Conservation (phyloP, 2,113 vertebrate genomes). For the Bubo blakistoni region DNA sequence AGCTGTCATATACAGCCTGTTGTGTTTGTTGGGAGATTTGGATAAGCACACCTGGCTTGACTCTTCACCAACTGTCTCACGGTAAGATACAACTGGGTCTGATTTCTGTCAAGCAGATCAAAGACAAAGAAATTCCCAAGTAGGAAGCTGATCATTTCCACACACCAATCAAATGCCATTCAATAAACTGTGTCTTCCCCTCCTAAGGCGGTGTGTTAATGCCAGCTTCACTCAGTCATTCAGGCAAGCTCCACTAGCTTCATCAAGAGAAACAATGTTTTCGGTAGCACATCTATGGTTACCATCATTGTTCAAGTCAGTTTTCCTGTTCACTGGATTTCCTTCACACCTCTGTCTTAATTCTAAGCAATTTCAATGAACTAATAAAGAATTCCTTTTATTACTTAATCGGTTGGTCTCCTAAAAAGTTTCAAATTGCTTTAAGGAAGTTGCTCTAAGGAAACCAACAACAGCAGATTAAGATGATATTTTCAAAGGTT, state of each 20-base stretch:
- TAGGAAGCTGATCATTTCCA: not conserved
- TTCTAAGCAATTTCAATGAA: not conserved
- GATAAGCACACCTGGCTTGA: constrained; percentile 62
- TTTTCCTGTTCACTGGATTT: not conserved
- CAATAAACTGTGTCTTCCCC: not conserved
- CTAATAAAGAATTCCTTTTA: not conserved
- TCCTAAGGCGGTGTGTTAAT: not conserved
- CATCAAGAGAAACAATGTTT: not conserved
- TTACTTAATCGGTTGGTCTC: not conserved
- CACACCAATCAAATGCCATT: not conserved
- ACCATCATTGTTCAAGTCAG: not conserved
- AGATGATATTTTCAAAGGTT: not conserved
- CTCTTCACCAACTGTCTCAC: constrained; percentile 59
- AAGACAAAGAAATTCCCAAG: not conserved
- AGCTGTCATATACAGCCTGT: constrained; percentile 60
- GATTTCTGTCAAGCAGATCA: constrained; percentile 56
- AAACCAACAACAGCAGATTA: not conserved
- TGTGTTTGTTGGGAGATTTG: constrained; percentile 67
- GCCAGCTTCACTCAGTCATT: not conserved
- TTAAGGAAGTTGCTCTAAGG: not conserved
- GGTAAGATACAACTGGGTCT: constrained; percentile 64
- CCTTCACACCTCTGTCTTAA: not conserved
- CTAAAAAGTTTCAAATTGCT: not conserved
- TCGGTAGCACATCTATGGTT: not conserved
- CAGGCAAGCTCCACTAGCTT: not conserved